A percentile compares a stretch with the other conserved stretches of the same genome.
Conservation (phyloP, 2,888 invertebrate genomes). For the Hypselothyrea guttata region DNA sequence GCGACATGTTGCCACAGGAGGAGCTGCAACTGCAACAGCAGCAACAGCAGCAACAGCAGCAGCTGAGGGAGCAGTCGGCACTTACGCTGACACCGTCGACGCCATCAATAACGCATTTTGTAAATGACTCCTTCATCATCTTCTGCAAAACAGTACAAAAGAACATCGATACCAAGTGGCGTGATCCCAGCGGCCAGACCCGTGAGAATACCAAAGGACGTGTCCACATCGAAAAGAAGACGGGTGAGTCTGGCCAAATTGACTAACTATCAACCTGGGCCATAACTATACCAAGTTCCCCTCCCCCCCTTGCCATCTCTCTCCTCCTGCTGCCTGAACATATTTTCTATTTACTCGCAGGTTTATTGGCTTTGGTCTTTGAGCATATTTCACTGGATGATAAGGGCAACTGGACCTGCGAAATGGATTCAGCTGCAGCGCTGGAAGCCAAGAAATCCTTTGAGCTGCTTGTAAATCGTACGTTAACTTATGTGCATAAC, state of each 20-base stretch:
- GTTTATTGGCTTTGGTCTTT: conserved; percentile 82
- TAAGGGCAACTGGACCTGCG: conserved; percentile 83
- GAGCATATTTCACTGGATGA: conserved; percentile 83
- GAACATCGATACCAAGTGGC: conserved; percentile 80
- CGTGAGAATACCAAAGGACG: conserved; percentile 81
- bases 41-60: conserved; percentile 20
- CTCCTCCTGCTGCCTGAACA: not conserved
- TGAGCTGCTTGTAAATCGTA: conserved; percentile 82
- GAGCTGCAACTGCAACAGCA: conserved; percentile 7
- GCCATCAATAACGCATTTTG: conserved; percentile 81
- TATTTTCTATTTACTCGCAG: conserved; percentile 44
- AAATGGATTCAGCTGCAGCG: conserved; percentile 71
- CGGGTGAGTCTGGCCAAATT: conserved; percentile 65
- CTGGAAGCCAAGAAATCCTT: conserved; percentile 78
- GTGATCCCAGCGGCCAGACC: conserved; percentile 78
- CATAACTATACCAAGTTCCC: conserved; percentile 13
- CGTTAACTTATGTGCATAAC: conserved; percentile 50
- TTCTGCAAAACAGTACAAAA: conserved; percentile 80
- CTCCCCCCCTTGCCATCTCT: not conserved
- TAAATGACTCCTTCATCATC: conserved; percentile 83
- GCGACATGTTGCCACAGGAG: conserved; percentile 18
- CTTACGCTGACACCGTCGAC: conserved; percentile 79
- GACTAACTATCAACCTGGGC: conserved; percentile 6
- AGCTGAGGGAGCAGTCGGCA: not conserved
- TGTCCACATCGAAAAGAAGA: conserved; percentile 82